These are phyloP conservation scores for Cordylochernes scorpioides DNA, from an alignment of 2,888 invertebrate species.

Conservation along the genomic window DNA sequence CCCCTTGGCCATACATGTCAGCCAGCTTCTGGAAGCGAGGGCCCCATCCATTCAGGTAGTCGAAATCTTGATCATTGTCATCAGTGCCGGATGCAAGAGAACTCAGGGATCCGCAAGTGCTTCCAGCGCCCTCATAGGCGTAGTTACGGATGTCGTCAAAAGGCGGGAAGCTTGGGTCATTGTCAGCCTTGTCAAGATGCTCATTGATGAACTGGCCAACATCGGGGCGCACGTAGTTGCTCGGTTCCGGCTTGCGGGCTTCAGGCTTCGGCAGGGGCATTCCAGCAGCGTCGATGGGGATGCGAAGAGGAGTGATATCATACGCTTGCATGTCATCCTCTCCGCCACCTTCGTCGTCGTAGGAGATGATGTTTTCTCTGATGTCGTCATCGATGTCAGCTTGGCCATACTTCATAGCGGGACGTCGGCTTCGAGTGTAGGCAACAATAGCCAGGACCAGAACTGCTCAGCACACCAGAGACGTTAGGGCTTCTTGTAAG, in stretches of 20 bases:
- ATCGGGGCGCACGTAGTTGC: constrained; percentile 4
- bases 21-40: constrained; percentile 80
- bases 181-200: constrained; percentile 57
- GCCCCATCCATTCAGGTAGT: constrained; percentile 75
- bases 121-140: constrained; percentile 88
- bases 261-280: constrained; percentile 11
- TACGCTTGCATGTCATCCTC: constrained; percentile 77
- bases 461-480: too few relatives aligned
- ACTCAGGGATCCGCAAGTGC: constrained; percentile 68
- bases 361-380: constrained; percentile 84
- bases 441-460: constrained; percentile 58
- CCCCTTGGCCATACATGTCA: constrained; percentile 76
- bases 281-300: constrained; percentile 18
- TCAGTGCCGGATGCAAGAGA: constrained; percentile 71
- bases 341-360: constrained; percentile 94
- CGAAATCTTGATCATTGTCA: constrained; percentile 75
- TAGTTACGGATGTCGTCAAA: constrained; percentile 91
- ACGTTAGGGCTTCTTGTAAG: too few relatives aligned
- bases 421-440: constrained; percentile 38
- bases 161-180: constrained; percentile 65
- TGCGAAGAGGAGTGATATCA: constrained; percentile 48
- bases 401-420: constrained; percentile 30
- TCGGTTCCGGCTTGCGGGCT: too few relatives aligned
- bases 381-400: constrained; percentile 77
- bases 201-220: constrained; percentile 55